Conservation (phyloP, 2,888 invertebrate genomes). For the Ypsolopha scabrella region DNA sequence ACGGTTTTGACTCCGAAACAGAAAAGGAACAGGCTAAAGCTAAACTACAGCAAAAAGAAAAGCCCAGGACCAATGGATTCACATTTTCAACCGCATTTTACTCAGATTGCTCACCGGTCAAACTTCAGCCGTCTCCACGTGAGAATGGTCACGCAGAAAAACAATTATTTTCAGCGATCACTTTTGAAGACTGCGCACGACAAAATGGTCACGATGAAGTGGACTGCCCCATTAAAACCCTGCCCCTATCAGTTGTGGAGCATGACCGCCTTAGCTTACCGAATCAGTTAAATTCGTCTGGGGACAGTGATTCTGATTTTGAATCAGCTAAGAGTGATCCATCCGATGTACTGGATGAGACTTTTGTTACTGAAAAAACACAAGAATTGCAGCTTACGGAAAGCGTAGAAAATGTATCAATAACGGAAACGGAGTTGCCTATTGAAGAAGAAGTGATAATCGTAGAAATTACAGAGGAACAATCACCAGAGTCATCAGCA, state of each 20-base stretch:
- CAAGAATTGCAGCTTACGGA: conserved; percentile 25
- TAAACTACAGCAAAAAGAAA: conserved; percentile 55
- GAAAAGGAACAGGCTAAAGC: conserved; percentile 42
- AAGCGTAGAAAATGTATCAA: conserved; percentile 36
- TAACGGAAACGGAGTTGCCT: conserved; percentile 34
- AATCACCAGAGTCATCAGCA: not conserved
- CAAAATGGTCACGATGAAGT: conserved; percentile 53
- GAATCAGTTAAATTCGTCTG: conserved; percentile 22
- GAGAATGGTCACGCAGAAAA: conserved; percentile 58
- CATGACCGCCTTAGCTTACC: conserved; percentile 32
- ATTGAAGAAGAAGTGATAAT: conserved; percentile 29
- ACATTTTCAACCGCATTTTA: conserved; percentile 52
- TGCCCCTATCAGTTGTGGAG: conserved; percentile 11
- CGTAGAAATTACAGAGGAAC: conserved; percentile 13
- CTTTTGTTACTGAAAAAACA: not conserved
- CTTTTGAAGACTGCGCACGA: conserved; percentile 58
- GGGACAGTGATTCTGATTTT: conserved; percentile 60
- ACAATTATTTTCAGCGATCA: conserved; percentile 54
- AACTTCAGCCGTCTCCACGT: conserved; percentile 46
- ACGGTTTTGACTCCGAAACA: conserved; percentile 59
- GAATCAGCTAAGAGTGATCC: conserved; percentile 62
- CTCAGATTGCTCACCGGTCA: conserved; percentile 49
- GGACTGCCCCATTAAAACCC: conserved; percentile 30
- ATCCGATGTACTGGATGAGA: conserved; percentile 33
- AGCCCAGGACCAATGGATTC: conserved; percentile 56